phyloP scores from a whole-genome alignment of 2,888 invertebrate species.

The Drosophila rellima region DNA sequence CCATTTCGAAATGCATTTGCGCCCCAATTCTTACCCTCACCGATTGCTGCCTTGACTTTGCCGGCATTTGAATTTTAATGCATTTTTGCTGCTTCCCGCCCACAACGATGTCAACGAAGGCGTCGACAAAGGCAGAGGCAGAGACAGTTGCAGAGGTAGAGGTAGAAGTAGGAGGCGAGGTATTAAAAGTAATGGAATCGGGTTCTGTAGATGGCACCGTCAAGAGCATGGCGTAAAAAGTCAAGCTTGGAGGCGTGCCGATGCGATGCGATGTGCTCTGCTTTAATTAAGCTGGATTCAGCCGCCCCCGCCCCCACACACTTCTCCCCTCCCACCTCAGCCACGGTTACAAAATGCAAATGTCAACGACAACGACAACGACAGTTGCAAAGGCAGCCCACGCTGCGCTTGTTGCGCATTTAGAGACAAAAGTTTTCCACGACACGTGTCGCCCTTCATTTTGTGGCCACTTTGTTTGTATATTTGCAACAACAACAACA shows the following conservation, averaged over 20 bases:
- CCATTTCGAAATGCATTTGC: slow-evolving; percentile 8
- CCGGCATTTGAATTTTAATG: slow-evolving; percentile 67
- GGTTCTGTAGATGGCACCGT: slow-evolving; percentile 27
- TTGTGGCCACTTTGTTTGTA: slow-evolving; percentile 36
- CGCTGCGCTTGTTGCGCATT: slow-evolving; percentile 64
- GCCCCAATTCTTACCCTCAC: slow-evolving; percentile 1
- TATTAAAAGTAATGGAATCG: slow-evolving; percentile 18
- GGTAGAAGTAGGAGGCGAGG: not conserved
- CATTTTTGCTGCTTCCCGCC: slow-evolving; percentile 68
- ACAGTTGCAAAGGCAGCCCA: slow-evolving; percentile 25
- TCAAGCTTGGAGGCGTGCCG: slow-evolving; percentile 67
- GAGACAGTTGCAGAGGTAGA: not conserved
- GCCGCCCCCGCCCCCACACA: not conserved
- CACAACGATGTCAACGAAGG: slow-evolving; percentile 20
- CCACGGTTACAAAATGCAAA: slow-evolving; percentile 60
- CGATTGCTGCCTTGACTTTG: slow-evolving; percentile 69
- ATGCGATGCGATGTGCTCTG: slow-evolving; percentile 49
- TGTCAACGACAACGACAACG: slow-evolving; percentile 55
- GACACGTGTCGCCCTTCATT: slow-evolving; percentile 52
- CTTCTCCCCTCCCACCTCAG: not conserved
- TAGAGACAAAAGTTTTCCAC: slow-evolving; percentile 46
- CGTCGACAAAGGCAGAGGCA: not conserved
- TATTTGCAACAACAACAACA: slow-evolving; percentile 29
- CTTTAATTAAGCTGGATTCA: slow-evolving; percentile 68
- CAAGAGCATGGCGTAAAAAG: slow-evolving; percentile 28